Base-by-base conservation (phyloP, 2,888 invertebrate species). In the Aporophyla lueneburgensis region DNA sequence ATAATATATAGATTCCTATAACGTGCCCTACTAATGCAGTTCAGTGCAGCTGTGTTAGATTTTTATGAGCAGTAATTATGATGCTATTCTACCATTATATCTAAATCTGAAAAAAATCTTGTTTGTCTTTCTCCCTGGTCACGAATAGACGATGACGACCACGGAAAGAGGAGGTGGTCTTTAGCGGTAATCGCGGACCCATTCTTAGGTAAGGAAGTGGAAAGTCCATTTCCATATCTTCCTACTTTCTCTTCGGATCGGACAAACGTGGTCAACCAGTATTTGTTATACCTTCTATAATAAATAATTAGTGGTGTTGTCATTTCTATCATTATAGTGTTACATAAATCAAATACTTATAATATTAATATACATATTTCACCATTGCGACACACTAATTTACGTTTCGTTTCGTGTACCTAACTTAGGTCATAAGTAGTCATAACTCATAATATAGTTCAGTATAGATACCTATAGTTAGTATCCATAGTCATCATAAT, bases 201-300 rank as follows among this genome's bases (percentile, higher is more conserved):
- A 53, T 58, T 77, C 72, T 71, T 59, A 72, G 24, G 24, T 73
- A 65, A 72, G 79, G 73, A 79, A 79, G 24, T n/a, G 27, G n/a
- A 72, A 56, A 53, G 14, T 46, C 46, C 46, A 59, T 78, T 78
- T 78, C 53, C 79, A 65, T 65, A 56, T 49, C 65, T 79, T 79
- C 79, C 77, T 78, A 73, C 77, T 78, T 78, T 78, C 77, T 53
- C 65, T 58, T 53, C 33, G 5, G 14, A 72, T 43, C 78, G 21
- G 70, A 21, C 21, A 78, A 71, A n/a, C 27, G 46, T 49, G 21
- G 21, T 46, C 21, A 7, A 9, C 12, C 12, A 71, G 40, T 70
- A 53, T 56, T 27, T 49, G 10, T 19, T 54, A 5, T 19, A 69
- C 3, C 2, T 33, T 2, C 33, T 33, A 33, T 33, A 33, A n/a